These are phyloP conservation scores for Cerastoderma edule DNA, from an alignment of 2,888 invertebrate species.

Conservation along the genomic window DNA sequence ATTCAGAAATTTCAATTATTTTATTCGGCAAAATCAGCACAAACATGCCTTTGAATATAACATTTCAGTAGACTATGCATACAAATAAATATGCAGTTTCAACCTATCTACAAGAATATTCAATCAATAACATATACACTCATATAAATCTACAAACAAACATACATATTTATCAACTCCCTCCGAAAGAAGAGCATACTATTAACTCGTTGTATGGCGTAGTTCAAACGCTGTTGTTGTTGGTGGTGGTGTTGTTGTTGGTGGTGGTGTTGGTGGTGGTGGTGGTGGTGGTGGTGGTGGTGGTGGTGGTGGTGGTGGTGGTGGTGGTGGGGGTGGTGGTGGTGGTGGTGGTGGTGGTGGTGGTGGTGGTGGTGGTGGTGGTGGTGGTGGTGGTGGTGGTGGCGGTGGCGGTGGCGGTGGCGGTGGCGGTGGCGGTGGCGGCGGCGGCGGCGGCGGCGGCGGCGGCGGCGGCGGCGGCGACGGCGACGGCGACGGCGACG, in stretches of 20 bases:
- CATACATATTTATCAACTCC: no score
- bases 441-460: background rate
- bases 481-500: background rate
- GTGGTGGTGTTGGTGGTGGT: conserved; percentile 6
- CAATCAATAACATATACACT: no score
- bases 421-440: background rate
- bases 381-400: conserved; percentile 1
- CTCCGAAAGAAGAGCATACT: no score
- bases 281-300: conserved; percentile 9
- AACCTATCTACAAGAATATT: no score
- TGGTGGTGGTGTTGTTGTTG: background rate
- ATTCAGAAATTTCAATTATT: no score
- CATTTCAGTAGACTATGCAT: no score
- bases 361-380: conserved; percentile 6
- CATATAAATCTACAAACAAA: no score
- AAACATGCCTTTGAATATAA: no score
- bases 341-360: conserved; percentile 11
- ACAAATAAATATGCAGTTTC: no score
- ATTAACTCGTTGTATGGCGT: no score
- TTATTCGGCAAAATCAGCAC: no score
- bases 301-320: conserved; percentile 11
- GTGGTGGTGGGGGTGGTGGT: conserved; percentile 16
- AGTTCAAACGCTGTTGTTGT: no score
- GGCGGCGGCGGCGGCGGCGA: conserved; percentile 2
- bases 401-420: background rate